A percentile compares a stretch with the other conserved stretches of the same genome.
Conservation (phyloP, 92 coral and sea anemone genomes). For the Paragorgia papillata region DNA sequence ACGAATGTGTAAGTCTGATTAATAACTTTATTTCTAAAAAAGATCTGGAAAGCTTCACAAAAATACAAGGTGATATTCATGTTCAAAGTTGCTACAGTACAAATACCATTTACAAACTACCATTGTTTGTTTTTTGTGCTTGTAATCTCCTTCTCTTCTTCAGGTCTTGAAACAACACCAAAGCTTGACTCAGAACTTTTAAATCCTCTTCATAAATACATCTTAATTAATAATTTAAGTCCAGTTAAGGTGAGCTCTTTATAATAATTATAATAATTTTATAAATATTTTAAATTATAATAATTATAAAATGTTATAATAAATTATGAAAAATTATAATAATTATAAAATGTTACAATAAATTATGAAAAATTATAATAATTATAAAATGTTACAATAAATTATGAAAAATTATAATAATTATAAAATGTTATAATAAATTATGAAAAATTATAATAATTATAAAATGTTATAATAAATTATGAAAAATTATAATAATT, state of each 20-base stretch:
- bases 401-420: no score
- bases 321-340: neutral
- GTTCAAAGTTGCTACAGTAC: no score
- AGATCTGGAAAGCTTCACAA: constrained; percentile 76
- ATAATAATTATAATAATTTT: neutral
- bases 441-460: no score
- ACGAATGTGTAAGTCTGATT: constrained; percentile 90
- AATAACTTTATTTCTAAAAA: constrained; percentile 85
- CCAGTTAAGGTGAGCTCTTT: constrained; percentile 76
- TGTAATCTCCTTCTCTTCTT: no score
- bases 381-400: no score
- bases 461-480: no score
- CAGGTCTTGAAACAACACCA: constrained; percentile 85
- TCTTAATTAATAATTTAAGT: constrained; percentile 71
- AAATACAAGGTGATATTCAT: constrained; percentile 88
- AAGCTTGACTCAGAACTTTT: constrained; percentile 73
- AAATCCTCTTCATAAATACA: constrained; percentile 70
- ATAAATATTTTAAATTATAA: neutral
- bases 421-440: no score
- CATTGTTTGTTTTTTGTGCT: no score
- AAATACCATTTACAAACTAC: no score
- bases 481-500: no score
- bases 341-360: neutral
- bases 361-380: no score
- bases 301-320: neutral